phyloP scores from a whole-genome alignment of 2,888 invertebrate species.

The Eristalis tenax region DNA sequence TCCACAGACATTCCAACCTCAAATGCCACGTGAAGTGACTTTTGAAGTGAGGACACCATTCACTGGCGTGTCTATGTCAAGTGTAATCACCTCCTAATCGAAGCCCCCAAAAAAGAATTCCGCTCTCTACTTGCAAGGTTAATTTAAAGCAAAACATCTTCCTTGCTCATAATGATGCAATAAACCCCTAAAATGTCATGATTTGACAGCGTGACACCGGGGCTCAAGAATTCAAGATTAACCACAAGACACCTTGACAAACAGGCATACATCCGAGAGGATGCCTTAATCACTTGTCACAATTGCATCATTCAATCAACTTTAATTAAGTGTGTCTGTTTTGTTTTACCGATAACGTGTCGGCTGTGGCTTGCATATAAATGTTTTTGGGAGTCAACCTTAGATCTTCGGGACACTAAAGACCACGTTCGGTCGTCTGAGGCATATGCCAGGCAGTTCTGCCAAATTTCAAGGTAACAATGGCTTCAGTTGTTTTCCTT shows the following conservation, averaged over 20 bases:
- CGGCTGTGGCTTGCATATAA: background rate
- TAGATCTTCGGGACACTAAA: background rate
- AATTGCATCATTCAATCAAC: conserved; percentile 22
- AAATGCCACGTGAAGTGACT: background rate
- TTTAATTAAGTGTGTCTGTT: background rate
- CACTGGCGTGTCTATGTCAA: background rate
- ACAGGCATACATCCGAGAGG: background rate
- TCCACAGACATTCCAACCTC: background rate
- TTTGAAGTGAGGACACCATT: background rate
- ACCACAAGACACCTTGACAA: background rate
- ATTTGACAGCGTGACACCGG: conserved; percentile 15
- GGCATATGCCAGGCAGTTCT: background rate
- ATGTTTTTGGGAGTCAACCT: background rate
- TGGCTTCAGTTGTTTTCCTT: background rate
- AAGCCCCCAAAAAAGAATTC: background rate
- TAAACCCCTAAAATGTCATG: conserved; percentile 34
- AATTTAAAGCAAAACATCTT: background rate
- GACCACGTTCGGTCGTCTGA: background rate
- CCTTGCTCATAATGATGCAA: conserved; percentile 23
- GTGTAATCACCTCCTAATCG: background rate
- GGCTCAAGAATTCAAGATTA: conserved; percentile 13
- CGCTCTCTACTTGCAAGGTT: background rate
- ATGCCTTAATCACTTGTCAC: conserved; percentile 2
- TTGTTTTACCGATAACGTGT: background rate
- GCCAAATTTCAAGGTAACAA: background rate